These are phyloP conservation scores for Escarpia spicata DNA, from an alignment of 2,888 invertebrate genomes.

Conservation along the genomic window DNA sequence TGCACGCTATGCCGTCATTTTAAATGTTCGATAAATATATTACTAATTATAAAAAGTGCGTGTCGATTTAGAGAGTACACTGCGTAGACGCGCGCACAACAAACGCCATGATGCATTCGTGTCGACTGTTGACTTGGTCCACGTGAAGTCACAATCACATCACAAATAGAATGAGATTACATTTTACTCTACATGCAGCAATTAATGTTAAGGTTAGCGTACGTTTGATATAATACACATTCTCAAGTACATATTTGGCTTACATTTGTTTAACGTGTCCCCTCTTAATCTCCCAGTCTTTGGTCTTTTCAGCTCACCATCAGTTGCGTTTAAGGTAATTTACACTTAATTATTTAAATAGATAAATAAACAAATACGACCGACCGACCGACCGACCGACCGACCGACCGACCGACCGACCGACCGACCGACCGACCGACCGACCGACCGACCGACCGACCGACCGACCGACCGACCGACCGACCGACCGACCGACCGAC, in stretches of 20 bases:
- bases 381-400: conserved; percentile 7
- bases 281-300: background rate
- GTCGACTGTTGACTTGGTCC: background rate
- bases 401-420: background rate
- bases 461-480: background rate
- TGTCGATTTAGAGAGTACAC: background rate
- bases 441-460: conserved; percentile 2
- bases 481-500: background rate
- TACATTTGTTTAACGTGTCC: background rate
- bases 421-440: background rate
- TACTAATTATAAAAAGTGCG: background rate
- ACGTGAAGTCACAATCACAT: background rate
- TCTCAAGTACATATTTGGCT: background rate
- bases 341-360: background rate
- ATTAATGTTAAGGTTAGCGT: background rate
- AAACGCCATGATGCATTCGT: background rate
- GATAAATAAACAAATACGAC: background rate
- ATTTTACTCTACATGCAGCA: background rate
- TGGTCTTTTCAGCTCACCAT: background rate
- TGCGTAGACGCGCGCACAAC: background rate
- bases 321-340: background rate
- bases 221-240: background rate
- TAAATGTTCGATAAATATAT: background rate
- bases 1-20: background rate
- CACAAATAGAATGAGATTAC: background rate